These are phyloP conservation scores for Amorpha juglandis DNA, from an alignment of 2,888 invertebrate species.

Conservation along the genomic window DNA sequence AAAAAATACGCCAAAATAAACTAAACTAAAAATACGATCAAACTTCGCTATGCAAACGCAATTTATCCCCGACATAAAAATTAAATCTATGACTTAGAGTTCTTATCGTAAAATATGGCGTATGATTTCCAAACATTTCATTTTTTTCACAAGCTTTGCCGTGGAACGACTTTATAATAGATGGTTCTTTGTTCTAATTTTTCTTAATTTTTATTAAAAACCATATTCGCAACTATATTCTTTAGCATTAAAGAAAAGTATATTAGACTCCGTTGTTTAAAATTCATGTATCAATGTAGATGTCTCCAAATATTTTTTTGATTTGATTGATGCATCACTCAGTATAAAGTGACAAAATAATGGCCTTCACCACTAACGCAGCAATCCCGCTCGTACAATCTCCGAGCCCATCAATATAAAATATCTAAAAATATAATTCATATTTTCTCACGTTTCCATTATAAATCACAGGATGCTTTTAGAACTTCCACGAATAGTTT, in stretches of 20 bases:
- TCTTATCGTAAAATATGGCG: slow-evolving; percentile 7
- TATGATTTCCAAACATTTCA: slow-evolving; percentile 7
- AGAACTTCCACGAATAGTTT: slow-evolving; percentile 74
- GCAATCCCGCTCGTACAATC: slow-evolving; percentile 33
- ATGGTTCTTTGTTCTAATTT: background rate
- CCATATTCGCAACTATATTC: too few species aligned
- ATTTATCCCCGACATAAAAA: slow-evolving; percentile 3
- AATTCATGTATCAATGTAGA: background rate
- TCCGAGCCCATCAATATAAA: slow-evolving; percentile 39
- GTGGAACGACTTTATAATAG: background rate
- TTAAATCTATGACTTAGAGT: slow-evolving; percentile 6
- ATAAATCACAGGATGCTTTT: slow-evolving; percentile 71
- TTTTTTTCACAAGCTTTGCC: background rate
- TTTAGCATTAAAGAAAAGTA: too few species aligned
- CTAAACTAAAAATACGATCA: background rate
- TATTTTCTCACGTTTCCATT: slow-evolving; percentile 67
- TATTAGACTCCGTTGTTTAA: background rate
- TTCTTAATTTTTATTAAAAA: background rate
- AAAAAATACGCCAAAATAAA: background rate
- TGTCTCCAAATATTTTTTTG: slow-evolving; percentile 1
- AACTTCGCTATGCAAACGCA: background rate
- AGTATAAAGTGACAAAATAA: slow-evolving; percentile 28
- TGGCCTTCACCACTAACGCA: slow-evolving; percentile 16
- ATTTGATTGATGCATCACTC: slow-evolving; percentile 32
- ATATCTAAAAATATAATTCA: slow-evolving; percentile 53